These are phyloP conservation scores for Nesidiocoris tenuis DNA, from an alignment of 2,888 invertebrate species.

Conservation along the genomic window DNA sequence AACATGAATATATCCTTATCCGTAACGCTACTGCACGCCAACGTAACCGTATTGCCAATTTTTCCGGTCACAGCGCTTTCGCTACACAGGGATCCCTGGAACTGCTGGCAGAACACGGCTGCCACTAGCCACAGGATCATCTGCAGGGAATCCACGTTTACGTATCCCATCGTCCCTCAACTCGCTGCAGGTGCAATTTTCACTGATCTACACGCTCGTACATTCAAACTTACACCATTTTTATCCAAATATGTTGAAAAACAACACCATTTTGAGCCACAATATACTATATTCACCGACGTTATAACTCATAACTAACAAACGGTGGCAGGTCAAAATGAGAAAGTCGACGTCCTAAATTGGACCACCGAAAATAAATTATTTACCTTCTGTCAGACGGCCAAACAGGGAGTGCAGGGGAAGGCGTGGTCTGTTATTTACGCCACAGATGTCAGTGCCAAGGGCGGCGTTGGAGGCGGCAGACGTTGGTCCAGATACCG, in stretches of 20 bases:
- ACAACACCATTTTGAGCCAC: too few species aligned
- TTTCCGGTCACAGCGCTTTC: slow-evolving; percentile 4
- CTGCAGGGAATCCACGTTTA: too few species aligned
- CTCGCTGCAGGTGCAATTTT: too few species aligned
- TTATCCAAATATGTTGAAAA: too few species aligned
- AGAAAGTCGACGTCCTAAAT: slow-evolving; percentile 22
- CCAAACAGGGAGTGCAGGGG: slow-evolving; percentile 23
- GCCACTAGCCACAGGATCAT: neutral
- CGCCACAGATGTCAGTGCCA: neutral
- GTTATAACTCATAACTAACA: too few species aligned
- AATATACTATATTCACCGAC: too few species aligned
- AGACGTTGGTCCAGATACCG: too few species aligned
- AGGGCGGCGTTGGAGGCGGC: neutral
- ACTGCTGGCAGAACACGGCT: neutral
- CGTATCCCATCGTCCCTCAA: too few species aligned
- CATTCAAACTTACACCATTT: too few species aligned
- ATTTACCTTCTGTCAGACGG: slow-evolving; percentile 33
- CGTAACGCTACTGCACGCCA: slow-evolving; percentile 67
- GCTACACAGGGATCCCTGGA: neutral
- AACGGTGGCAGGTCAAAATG: neutral
- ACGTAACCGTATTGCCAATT: slow-evolving; percentile 60
- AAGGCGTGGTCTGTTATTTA: slow-evolving; percentile 21
- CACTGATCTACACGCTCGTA: too few species aligned
- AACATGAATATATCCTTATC: slow-evolving; percentile 66
- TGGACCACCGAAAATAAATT: slow-evolving; percentile 29